A percentile compares a stretch with the other conserved stretches of the same genome.
Evolutionary conservation across 1,140 invertebrate species (phyloP).

Genomic region (Calliphora vicina): DNA sequence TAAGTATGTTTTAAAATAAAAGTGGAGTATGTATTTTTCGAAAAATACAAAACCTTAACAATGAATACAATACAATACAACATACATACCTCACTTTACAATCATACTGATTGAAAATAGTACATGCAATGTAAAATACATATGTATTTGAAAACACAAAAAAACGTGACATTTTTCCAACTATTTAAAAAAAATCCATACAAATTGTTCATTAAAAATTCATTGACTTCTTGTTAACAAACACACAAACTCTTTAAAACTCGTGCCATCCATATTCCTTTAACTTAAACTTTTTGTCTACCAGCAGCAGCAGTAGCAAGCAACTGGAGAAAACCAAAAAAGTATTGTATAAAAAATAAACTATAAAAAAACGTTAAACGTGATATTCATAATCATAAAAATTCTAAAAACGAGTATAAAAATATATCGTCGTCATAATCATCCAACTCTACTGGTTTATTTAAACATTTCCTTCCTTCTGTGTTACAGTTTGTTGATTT

Average conservation of each 20-base stretch:
- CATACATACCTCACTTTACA: too few species aligned
- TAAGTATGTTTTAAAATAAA: background rate
- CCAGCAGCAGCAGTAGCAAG: background rate
- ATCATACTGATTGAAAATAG: too few species aligned
- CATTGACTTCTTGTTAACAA: conserved; percentile 13
- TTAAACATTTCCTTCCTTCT: background rate
- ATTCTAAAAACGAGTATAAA: background rate
- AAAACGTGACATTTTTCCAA: conserved; percentile 16
- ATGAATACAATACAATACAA: conserved; percentile 14
- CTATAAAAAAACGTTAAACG: background rate
- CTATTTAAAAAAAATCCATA: conserved; percentile 15
- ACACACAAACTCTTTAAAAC: background rate
- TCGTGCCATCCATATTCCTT: conserved; percentile 14
- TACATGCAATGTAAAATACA: background rate
- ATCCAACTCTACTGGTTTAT: background rate
- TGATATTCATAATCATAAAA: conserved; percentile 14
- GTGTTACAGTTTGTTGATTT: background rate
- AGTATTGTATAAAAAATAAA: background rate
- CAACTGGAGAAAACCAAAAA: background rate
- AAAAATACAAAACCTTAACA: conserved; percentile 13
- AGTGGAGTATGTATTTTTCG: background rate
- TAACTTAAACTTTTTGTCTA: background rate
- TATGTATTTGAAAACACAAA: background rate
- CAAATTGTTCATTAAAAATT: conserved; percentile 33
- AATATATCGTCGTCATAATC: background rate